Base-by-base conservation (phyloP, 1,140 invertebrate genomes). In the Drosophila gunungcola region DNA sequence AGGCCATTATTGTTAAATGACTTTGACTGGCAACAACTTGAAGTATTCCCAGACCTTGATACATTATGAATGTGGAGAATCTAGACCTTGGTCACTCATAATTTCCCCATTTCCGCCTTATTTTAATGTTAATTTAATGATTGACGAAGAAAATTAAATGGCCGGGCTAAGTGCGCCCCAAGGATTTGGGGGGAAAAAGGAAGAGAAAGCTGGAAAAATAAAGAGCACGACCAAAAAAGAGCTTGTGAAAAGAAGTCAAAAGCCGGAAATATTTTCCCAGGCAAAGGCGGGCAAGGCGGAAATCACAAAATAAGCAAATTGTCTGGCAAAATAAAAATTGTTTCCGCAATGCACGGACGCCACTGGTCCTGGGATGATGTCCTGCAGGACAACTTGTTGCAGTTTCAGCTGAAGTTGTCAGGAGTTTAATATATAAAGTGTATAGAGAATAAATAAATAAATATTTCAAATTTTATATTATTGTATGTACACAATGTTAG, bases 291-390 rank as follows among this genome's bases (percentile, higher is more conserved):
- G 67, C 46, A 55, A 42, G 69, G 56, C 90, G 90, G 90, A 91
- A 91, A 91, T 91, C 91, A 89, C 73, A 85, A 91, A 91, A 86
- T 91, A 91, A 91, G 81, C 86, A 91, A 91, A 91, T 91, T 91
- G 90, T 91, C 90, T 91, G 90, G 90, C 83, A 73, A 91, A 91
- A 91, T 91, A 91, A 91, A 91, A 91, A 91, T 91, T 91, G 73
- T 61, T 91, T 91, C 90, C 90, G 90, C 80, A 70, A 83, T 61
- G 79, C 78, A 81, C 73, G 77, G 70, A 70, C 51, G 74, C 60
- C 49, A 6, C 10, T 52, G n/a, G 27, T 27, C 0, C 32, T 43
- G 21, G 38, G 9, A 32, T 5, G 21, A 48, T 42, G 60, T 62
- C 72, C 45, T 58, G 48, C 61, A 70, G 74, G 74, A 51, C 41